Percentiles rank a stretch among this genome's conserved stretches.
These are phyloP conservation scores for Stegostoma tigrinum DNA, from an alignment of 2,113 vertebrate genomes.

Conservation along the genomic window DNA sequence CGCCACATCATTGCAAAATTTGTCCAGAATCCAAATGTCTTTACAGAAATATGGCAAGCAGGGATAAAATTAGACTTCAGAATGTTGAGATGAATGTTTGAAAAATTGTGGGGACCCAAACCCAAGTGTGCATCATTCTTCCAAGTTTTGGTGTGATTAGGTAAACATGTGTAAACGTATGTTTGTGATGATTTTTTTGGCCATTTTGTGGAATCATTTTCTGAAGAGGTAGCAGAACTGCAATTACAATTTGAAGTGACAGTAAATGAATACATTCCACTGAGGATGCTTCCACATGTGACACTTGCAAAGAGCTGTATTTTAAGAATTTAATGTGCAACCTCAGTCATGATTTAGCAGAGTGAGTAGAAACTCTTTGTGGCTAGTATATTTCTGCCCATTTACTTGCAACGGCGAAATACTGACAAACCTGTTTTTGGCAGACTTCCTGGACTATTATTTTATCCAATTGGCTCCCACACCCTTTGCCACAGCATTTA, in stretches of 20 bases:
- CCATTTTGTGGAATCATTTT: background rate
- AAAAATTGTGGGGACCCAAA: background rate
- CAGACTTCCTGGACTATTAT: constrained; percentile 13
- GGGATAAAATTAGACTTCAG: background rate
- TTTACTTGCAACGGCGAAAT: background rate
- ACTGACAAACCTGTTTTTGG: background rate
- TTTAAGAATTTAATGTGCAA: background rate
- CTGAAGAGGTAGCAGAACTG: background rate
- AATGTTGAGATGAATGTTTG: background rate
- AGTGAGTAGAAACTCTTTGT: background rate
- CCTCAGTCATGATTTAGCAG: constrained; percentile 1
- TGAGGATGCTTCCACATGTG: background rate
- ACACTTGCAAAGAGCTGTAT: background rate
- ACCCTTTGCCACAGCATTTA: constrained; percentile 30
- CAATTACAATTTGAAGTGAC: background rate
- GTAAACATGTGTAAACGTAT: background rate
- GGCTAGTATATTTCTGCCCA: background rate
- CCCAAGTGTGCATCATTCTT: background rate
- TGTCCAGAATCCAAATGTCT: too few relatives aligned
- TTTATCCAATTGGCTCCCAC: background rate
- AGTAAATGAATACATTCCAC: background rate
- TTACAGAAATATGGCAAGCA: too few relatives aligned
- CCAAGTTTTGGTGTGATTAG: background rate
- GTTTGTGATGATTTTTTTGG: background rate
- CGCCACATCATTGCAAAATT: too few relatives aligned